phyloP scores from a whole-genome alignment of 2,888 invertebrate genomes.

The Oxystoma pomonae region DNA sequence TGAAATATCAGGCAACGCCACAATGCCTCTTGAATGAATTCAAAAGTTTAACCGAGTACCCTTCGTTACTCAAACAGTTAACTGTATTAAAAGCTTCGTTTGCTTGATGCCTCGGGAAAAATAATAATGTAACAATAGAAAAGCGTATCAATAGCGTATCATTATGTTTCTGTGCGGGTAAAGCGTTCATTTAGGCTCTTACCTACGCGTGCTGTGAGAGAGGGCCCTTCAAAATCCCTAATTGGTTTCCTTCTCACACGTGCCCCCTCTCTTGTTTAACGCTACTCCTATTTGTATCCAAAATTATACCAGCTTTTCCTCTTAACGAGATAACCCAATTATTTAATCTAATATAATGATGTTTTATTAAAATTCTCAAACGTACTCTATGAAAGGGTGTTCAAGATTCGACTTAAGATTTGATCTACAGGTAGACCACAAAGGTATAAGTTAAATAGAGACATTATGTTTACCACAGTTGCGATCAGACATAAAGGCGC shows the following conservation, averaged over 20 bases:
- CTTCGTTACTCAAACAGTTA: not conserved
- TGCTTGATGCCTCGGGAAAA: not conserved
- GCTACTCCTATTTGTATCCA: not conserved
- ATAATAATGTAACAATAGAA: not conserved
- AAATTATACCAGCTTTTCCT: not conserved
- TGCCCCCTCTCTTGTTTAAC: slow-evolving; percentile 3
- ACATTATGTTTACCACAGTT: too few species aligned
- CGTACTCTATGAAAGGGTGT: too few species aligned
- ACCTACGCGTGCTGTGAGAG: slow-evolving; percentile 3
- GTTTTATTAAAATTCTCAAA: too few species aligned
- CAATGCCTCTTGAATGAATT: not conserved
- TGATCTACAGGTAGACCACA: too few species aligned
- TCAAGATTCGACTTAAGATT: too few species aligned
- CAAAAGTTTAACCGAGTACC: not conserved
- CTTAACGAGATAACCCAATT: not conserved
- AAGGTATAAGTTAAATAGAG: too few species aligned
- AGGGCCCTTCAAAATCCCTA: not conserved
- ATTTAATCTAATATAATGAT: not conserved
- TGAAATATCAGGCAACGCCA: too few species aligned
- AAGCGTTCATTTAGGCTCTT: slow-evolving; percentile 2
- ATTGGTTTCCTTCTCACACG: slow-evolving; percentile 5
- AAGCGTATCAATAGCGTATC: not conserved
- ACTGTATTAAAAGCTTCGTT: not conserved
- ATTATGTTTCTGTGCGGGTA: not conserved
- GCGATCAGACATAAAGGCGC: too few species aligned